A percentile compares a stretch with the other conserved stretches of the same genome.
Conservation (phyloP, 2,797 vertebrate genomes). For the Alcedo quadribrachys region DNA sequence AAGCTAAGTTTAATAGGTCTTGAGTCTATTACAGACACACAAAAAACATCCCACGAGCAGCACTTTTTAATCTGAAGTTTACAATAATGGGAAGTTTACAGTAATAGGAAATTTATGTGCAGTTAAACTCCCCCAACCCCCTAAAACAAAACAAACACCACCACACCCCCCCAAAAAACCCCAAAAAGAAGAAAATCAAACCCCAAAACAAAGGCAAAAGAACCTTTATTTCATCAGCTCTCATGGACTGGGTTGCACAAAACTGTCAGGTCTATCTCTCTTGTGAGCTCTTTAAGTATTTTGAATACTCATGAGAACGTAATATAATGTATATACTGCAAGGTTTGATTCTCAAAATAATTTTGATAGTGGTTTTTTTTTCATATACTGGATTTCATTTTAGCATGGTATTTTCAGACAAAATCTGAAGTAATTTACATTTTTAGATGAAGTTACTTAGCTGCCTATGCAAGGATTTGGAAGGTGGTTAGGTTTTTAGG, state of each 20-base stretch:
- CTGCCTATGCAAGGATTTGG: not conserved
- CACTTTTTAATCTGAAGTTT: not conserved
- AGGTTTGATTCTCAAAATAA: not conserved
- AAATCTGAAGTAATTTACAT: not conserved
- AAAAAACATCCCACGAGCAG: not conserved
- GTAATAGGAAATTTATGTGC: not conserved
- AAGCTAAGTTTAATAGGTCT: not conserved
- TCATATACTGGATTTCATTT: not conserved
- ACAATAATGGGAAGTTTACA: not conserved
- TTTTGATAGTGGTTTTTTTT: not conserved
- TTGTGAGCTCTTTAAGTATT: not conserved
- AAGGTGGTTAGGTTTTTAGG: not conserved
- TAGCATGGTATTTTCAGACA: not conserved
- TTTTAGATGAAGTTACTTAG: not conserved
- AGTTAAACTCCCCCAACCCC: not conserved
- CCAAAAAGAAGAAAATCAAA: too few relatives aligned
- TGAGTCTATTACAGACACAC: not conserved
- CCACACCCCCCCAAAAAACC: too few relatives aligned
- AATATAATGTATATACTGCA: not conserved
- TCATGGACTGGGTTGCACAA: not conserved
- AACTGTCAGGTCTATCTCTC: not conserved
- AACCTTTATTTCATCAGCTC: not conserved
- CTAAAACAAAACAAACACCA: too few relatives aligned
- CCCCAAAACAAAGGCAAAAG: not conserved
- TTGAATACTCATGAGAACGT: not conserved